phyloP scores from a whole-genome alignment of 2,797 vertebrate species.

The Percopsis omiscomaycus region DNA sequence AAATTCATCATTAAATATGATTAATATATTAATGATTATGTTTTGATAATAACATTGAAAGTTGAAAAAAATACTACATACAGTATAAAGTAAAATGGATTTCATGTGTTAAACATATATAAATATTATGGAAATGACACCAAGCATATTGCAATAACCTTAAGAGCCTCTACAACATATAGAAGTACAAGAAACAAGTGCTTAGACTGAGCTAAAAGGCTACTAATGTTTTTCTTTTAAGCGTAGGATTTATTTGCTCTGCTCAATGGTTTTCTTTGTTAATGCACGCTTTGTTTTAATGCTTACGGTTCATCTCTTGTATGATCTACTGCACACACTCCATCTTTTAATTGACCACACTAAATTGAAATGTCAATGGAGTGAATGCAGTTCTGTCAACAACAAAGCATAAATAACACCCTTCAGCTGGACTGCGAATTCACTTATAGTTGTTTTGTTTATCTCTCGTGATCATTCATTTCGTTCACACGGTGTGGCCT shows the following conservation, averaged over 20 bases:
- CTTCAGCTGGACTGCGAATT: slow-evolving; percentile 13
- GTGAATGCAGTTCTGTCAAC: slow-evolving; percentile 23
- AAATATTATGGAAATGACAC: too few relatives aligned
- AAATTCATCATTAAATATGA: too few relatives aligned
- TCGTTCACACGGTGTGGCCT: too few relatives aligned
- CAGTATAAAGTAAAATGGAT: too few relatives aligned
- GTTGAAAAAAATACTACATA: too few relatives aligned
- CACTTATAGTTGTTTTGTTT: slow-evolving; percentile 17
- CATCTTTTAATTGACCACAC: slow-evolving; percentile 27
- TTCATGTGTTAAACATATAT: too few relatives aligned
- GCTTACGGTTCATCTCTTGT: slow-evolving; percentile 39
- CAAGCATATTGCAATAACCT: too few relatives aligned
- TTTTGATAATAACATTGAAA: too few relatives aligned
- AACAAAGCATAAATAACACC: slow-evolving; percentile 14
- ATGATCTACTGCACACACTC: slow-evolving; percentile 44
- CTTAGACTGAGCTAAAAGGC: slow-evolving; percentile 10
- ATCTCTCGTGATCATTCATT: not conserved
- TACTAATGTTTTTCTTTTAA: slow-evolving; percentile 11
- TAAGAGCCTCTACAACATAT: too few relatives aligned
- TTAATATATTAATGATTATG: too few relatives aligned
- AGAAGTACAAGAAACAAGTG: slow-evolving; percentile 12
- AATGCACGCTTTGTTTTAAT: slow-evolving; percentile 45
- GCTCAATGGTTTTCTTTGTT: slow-evolving; percentile 24
- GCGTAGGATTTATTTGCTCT: slow-evolving; percentile 28
- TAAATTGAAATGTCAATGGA: slow-evolving; percentile 30